Conservation (phyloP, 2,797 vertebrate species). For the Nothura maculosa region DNA sequence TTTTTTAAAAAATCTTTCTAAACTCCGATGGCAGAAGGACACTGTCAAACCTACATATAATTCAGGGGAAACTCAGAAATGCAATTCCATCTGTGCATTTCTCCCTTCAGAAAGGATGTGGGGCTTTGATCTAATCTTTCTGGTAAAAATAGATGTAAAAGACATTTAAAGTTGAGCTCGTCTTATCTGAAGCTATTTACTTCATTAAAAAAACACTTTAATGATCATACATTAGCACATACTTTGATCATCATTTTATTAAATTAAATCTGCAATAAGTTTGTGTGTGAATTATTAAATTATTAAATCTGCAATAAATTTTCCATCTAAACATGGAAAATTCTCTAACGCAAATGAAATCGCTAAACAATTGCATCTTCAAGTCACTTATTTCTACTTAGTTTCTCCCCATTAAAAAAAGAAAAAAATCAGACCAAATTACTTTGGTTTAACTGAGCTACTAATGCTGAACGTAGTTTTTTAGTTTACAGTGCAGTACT, state of each 20-base stretch:
- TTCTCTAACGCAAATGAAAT: slow-evolving; percentile 11
- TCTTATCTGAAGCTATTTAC: neutral
- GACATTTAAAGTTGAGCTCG: neutral
- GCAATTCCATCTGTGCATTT: neutral
- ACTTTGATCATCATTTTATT: neutral
- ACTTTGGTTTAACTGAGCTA: neutral
- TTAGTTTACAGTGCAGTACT: slow-evolving; percentile 1
- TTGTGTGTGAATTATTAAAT: neutral
- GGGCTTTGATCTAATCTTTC: neutral
- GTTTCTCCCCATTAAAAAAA: neutral
- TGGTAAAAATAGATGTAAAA: neutral
- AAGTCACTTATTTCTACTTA: neutral
- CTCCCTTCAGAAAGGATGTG: neutral
- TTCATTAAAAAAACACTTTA: neutral
- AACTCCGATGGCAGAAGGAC: neutral
- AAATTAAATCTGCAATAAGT: slow-evolving; percentile 13
- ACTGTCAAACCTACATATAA: neutral
- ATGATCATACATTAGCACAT: neutral
- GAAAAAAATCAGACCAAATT: neutral
- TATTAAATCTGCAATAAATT: slow-evolving; percentile 15
- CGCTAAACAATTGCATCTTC: neutral
- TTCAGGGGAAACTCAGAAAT: neutral
- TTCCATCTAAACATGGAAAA: neutral
- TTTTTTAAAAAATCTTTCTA: neutral
- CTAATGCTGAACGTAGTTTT: neutral